Conservation (phyloP, 1,140 invertebrate genomes). For the Lasioglossum albipes region DNA sequence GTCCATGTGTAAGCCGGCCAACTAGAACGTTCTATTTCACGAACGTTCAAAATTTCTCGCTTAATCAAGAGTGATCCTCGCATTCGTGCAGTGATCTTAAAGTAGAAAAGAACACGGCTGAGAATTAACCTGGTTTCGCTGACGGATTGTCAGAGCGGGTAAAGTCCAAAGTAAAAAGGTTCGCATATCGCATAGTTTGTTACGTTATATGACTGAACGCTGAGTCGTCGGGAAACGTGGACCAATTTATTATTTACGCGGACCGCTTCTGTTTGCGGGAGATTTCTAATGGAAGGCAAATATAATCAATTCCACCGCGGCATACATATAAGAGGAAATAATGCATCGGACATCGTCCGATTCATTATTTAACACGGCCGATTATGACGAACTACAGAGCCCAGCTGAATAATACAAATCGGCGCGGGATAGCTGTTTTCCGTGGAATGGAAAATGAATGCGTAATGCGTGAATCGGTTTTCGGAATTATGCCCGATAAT, state of each 20-base stretch:
- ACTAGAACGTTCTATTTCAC: too few species aligned
- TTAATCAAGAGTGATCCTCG: too few species aligned
- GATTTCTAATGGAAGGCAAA: slow-evolving; percentile 75
- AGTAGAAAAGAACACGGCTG: too few species aligned
- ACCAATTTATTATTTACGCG: background rate
- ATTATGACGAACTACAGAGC: slow-evolving; percentile 29
- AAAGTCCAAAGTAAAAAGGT: too few species aligned
- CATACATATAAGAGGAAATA: slow-evolving; percentile 27
- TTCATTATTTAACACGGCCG: slow-evolving; percentile 42
- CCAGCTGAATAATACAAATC: slow-evolving; percentile 28
- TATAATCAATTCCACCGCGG: slow-evolving; percentile 58
- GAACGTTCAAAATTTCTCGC: too few species aligned
- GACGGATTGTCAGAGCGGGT: too few species aligned
- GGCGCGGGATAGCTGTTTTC: slow-evolving; percentile 13
- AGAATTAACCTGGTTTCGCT: too few species aligned
- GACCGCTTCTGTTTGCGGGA: slow-evolving; percentile 36
- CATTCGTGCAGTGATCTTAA: too few species aligned
- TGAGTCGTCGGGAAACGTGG: background rate
- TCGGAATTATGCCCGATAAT: slow-evolving; percentile 27
- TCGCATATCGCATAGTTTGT: too few species aligned
- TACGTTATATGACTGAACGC: background rate
- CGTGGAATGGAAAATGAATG: slow-evolving; percentile 40
- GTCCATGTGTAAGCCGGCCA: too few species aligned
- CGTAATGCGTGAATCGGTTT: slow-evolving; percentile 16
- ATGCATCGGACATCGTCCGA: slow-evolving; percentile 31